Conservation (phyloP, 2,113 vertebrate genomes). For the Syngnathus floridae region DNA sequence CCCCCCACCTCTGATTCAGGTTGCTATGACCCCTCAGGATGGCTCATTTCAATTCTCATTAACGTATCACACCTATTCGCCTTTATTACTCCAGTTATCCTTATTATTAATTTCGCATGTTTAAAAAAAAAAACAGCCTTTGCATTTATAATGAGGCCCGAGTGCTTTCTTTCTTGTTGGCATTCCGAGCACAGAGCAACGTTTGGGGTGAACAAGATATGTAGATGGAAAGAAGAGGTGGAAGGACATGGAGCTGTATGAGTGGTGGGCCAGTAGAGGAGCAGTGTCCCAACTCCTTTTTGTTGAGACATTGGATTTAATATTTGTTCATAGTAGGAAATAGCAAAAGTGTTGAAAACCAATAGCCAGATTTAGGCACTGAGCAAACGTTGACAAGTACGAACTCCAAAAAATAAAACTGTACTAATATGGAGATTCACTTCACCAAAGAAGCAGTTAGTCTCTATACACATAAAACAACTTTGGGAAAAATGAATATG, state of each 20-base stretch:
- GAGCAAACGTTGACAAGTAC: conserved; percentile 34
- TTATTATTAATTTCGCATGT: conserved; percentile 65
- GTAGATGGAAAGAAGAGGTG: conserved; percentile 3
- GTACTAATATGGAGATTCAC: conserved; percentile 20
- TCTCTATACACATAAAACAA: conserved; percentile 36
- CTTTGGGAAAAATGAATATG: conserved; percentile 45
- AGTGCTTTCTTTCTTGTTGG: neutral
- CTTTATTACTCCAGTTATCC: conserved; percentile 65
- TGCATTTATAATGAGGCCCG: conserved; percentile 56
- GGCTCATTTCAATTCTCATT: conserved; percentile 61
- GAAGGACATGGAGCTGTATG: conserved; percentile 16
- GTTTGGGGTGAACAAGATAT: conserved; percentile 45
- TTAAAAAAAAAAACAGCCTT: conserved; percentile 55
- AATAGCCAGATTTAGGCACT: conserved; percentile 41
- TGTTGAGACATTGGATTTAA: conserved; percentile 29
- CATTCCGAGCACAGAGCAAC: conserved; percentile 22
- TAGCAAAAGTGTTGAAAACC: conserved; percentile 36
- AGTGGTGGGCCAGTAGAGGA: neutral
- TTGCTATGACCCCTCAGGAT: conserved; percentile 61
- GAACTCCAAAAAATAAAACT: conserved; percentile 21
- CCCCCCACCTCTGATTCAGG: conserved; percentile 31
- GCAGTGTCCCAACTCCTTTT: conserved; percentile 15
- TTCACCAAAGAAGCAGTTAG: conserved; percentile 24
- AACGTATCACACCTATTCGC: conserved; percentile 51
- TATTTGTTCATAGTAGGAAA: conserved; percentile 38